These are phyloP conservation scores for Megathymus violae DNA, from an alignment of 1,140 invertebrate species.

Conservation along the genomic window DNA sequence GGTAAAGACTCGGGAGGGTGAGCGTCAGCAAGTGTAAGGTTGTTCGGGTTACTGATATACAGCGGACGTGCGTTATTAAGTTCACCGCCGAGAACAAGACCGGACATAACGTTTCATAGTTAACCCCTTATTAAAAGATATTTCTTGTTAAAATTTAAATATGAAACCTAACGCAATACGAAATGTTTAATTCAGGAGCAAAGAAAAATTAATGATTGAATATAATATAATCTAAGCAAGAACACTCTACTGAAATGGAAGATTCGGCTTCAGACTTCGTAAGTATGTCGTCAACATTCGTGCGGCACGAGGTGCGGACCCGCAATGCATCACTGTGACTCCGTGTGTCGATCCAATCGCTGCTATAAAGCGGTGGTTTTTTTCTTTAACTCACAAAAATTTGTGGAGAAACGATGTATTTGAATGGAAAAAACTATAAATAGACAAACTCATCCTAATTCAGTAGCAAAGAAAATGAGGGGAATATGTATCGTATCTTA, in stretches of 20 bases:
- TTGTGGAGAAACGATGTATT: no score
- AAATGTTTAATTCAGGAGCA: conserved; percentile 1
- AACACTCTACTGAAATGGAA: conserved; percentile 10
- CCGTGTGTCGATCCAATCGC: conserved; percentile 10
- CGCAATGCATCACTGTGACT: conserved; percentile 66
- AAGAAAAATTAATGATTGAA: neutral
- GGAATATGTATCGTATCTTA: neutral
- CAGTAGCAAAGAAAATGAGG: neutral
- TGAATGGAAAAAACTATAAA: no score
- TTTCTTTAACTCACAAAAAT: conserved; percentile 1
- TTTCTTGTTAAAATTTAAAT: no score
- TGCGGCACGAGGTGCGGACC: conserved; percentile 48
- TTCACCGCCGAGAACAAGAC: no score
- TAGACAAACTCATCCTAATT: no score
- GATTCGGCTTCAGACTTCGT: conserved; percentile 15
- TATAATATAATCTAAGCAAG: conserved; percentile 19
- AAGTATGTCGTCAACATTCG: conserved; percentile 27
- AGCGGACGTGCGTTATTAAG: no score
- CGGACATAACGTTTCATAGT: no score
- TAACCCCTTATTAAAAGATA: no score
- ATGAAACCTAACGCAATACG: no score
- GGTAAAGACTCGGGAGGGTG: conserved; percentile 63
- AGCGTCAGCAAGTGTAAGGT: conserved; percentile 62
- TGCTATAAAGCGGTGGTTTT: no score
- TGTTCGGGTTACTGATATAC: no score